These are phyloP conservation scores for Bucorvus abyssinicus DNA, from an alignment of 2,797 vertebrate genomes.

Conservation along the genomic window DNA sequence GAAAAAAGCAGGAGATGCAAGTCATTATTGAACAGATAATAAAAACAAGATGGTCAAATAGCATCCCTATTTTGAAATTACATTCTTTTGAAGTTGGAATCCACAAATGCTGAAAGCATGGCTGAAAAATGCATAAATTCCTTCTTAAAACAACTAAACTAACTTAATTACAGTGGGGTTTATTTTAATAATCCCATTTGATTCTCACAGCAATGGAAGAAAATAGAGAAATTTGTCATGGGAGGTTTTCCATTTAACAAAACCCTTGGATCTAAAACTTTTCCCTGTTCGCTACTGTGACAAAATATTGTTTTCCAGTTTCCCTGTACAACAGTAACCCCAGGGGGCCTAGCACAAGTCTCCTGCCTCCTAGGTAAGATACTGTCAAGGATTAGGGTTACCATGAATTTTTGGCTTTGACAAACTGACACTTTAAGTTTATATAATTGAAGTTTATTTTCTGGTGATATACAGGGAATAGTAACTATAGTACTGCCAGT, in stretches of 20 bases:
- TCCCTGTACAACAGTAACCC: neutral
- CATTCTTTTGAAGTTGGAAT: neutral
- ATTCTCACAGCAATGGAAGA: neutral
- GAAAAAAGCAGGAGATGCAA: neutral
- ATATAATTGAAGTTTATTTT: neutral
- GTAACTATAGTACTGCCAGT: neutral
- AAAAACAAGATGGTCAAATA: neutral
- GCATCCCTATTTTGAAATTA: neutral
- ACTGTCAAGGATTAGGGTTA: too few relatives aligned
- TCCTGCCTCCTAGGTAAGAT: neutral
- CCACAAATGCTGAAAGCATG: neutral
- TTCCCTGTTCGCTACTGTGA: neutral
- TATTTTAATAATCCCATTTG: neutral
- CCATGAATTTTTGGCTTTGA: neutral
- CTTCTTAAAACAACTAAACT: neutral
- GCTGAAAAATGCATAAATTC: neutral
- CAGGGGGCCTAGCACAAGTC: fast-evolving
- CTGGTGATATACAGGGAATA: neutral
- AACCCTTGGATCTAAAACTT: neutral
- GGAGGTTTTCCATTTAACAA: neutral
- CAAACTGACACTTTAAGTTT: neutral
- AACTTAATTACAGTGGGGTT: neutral
- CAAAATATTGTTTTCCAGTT: neutral
- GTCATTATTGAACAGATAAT: neutral
- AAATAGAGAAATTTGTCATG: neutral